Base-by-base conservation (phyloP, 2,888 invertebrate species). In the Ennomos quercinarius region DNA sequence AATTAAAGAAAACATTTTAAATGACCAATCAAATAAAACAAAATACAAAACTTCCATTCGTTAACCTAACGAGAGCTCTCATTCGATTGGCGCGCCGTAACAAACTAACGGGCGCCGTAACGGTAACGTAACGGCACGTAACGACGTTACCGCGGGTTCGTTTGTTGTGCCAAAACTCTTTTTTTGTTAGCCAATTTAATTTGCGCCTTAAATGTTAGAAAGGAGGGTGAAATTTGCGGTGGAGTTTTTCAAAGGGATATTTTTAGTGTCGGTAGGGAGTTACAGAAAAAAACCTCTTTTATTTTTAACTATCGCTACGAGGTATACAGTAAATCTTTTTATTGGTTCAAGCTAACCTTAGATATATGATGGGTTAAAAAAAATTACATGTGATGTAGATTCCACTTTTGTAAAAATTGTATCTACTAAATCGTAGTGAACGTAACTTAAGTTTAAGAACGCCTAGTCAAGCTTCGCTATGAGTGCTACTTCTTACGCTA, bases 41-140 rank as follows among this genome's bases (percentile, higher is more conserved):
- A 54, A 39, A 46, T 59, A 51, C 55, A 52, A 55, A 49, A 46
- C 57, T 53, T 59, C 46, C 50, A 47, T 53, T 59, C 63, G 56
- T 59, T 59, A 56, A 37, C 49, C 46, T 61, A 64, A 64, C 64
- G 59, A 63, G 45, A 63, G 45, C 49, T 42, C 58, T 61, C 49
- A 80, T 76, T 74, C 63, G 72, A 78, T 79, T 76, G 72, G 61
- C 63, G 61, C 69, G 57, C 69, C 61, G 63, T 79, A 80, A 79
- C 68, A 73, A 77, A 74, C 72, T 77, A 75, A 74, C 72, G 68
- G 63, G 62, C 58, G 65, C 67, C 70, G 71, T 70, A 61, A 68
- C 73, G 74, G 72, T 65, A 73, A 72, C 69, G 77, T 78, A 75
- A 74, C 77, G 72, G 57, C 51, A 70, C 65, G 72, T 80, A 82